Evolutionary conservation across 2,888 invertebrate species (phyloP).

Genomic region (Rhingia campestris): DNA sequence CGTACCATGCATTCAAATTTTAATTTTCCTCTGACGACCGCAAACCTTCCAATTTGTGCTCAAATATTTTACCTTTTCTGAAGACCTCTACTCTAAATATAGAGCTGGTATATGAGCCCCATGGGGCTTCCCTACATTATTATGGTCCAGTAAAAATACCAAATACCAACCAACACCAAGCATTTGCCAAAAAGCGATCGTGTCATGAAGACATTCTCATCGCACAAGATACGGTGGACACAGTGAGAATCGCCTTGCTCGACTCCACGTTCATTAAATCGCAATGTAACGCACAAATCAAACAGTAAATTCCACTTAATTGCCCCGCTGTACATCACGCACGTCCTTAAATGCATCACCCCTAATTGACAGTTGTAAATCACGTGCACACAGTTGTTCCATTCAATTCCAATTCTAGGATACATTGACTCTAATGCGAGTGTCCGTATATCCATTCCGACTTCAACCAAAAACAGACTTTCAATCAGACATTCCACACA

Average conservation of each 20-base stretch:
- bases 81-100: no score
- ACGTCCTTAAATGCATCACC: slow-evolving; percentile 64
- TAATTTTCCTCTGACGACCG: no score
- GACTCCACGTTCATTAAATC: slow-evolving; percentile 40
- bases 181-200: no score
- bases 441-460: neutral
- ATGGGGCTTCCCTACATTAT: no score
- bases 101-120: no score
- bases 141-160: no score
- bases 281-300: slow-evolving; percentile 26
- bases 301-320: slow-evolving; percentile 68
- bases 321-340: slow-evolving; percentile 57
- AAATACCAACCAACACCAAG: no score
- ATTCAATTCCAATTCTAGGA: slow-evolving; percentile 63
- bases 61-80: no score
- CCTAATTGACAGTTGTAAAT: slow-evolving; percentile 74
- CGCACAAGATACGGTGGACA: neutral
- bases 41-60: no score
- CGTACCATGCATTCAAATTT: no score
- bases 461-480: slow-evolving; percentile 14
- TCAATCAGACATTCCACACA: slow-evolving; percentile 31
- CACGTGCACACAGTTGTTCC: slow-evolving; percentile 52
- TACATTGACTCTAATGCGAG: slow-evolving; percentile 17
- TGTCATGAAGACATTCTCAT: neutral
- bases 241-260: neutral